Evolutionary conservation across 1,140 invertebrate species (phyloP).

Genomic region (Brachionus paranguensis): DNA sequence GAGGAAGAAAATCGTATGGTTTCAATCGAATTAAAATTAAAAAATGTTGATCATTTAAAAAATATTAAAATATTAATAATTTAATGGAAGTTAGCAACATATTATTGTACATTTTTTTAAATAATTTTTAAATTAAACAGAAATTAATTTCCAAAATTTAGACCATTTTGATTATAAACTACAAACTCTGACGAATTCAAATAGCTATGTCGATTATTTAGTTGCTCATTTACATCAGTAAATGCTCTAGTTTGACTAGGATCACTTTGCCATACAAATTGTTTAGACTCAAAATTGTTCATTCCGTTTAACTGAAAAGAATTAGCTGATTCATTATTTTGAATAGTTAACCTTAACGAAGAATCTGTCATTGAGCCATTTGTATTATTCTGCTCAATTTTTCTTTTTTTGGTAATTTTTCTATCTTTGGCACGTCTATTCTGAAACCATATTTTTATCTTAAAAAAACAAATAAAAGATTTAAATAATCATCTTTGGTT

Average conservation of each 20-base stretch:
- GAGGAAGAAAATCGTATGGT: too few species aligned
- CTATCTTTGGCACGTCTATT: constrained; percentile 40
- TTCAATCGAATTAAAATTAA: too few species aligned
- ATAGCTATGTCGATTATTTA: background rate
- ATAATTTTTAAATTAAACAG: background rate
- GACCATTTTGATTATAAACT: constrained; percentile 9
- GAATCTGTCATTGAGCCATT: background rate
- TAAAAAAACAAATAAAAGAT: background rate
- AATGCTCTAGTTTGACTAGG: background rate
- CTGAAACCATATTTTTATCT: constrained; percentile 41
- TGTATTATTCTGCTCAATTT: background rate
- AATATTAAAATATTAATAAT: too few species aligned
- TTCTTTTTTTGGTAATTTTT: constrained; percentile 29
- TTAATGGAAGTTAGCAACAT: background rate
- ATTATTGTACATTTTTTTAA: background rate
- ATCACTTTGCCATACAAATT: background rate
- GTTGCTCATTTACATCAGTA: background rate
- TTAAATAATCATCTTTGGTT: background rate
- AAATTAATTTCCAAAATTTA: background rate
- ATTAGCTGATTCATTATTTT: background rate
- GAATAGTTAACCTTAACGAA: background rate
- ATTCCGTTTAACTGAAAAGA: background rate
- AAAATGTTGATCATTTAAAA: too few species aligned
- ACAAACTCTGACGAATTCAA: background rate
- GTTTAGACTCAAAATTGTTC: background rate